phyloP scores from a whole-genome alignment of 2,888 invertebrate species.

The Ectemnius continuus region DNA sequence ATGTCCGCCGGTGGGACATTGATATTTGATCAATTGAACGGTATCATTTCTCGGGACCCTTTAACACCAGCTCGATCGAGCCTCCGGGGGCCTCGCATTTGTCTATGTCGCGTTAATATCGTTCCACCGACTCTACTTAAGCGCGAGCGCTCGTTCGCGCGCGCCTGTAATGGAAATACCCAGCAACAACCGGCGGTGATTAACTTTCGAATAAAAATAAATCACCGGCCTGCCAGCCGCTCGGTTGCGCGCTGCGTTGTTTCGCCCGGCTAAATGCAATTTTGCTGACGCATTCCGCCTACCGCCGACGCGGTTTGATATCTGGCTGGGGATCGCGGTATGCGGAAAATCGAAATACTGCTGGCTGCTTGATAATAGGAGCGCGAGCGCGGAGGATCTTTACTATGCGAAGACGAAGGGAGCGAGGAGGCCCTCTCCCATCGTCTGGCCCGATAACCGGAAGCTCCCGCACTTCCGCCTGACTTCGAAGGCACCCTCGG shows the following conservation, averaged over 20 bases:
- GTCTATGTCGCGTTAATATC: constrained; percentile 8
- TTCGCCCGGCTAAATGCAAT: constrained; percentile 20
- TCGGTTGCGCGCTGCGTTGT: constrained; percentile 9
- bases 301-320: constrained; percentile 36
- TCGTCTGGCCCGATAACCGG: constrained; percentile 1
- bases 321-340: constrained; percentile 2
- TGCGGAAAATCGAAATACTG: background rate
- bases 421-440: constrained; percentile 22
- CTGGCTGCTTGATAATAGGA: background rate
- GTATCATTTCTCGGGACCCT: no score
- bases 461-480: background rate
- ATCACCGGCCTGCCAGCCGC: constrained; percentile 14
- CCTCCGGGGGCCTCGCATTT: background rate
- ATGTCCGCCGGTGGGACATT: no score
- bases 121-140: constrained; percentile 33
- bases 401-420: background rate
- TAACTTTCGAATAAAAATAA: constrained; percentile 42
- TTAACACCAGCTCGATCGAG: no score
- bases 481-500: constrained; percentile 22
- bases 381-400: background rate
- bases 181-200: constrained; percentile 24
- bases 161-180: constrained; percentile 43
- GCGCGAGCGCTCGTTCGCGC: constrained; percentile 28
- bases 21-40: no score
- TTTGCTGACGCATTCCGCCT: constrained; percentile 42